Base-by-base conservation (phyloP, 64 coral and sea anemone species). In the Exaiptasia diaphana region DNA sequence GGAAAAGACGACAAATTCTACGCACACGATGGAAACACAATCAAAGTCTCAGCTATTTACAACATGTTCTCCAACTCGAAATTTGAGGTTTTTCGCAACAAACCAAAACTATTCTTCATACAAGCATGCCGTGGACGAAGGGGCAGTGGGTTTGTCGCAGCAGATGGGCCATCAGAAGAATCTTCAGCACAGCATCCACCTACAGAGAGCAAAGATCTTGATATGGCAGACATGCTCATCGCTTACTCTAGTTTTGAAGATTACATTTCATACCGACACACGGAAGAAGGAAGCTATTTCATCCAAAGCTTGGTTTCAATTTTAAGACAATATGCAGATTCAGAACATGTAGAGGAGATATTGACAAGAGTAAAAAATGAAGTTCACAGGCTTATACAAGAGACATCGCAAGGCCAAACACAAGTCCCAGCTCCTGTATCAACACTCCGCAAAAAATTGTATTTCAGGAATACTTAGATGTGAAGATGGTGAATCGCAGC, bases 81-180 rank as follows among this genome's bases (percentile, higher is more conserved):
- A 0, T 93, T 83, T 50, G 2, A 17, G 13, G 41, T 70, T 21
- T 40, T 93, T 17, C 29, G 7, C 18, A 83, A 78, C 5, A 93
- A 93, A 29, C 90, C 90, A 33, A 93, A 93, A 53, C 20, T 93
- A 22, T 76, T 93, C 26, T 61, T 93, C 17, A 32, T 93, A 18
- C 90, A 93, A 45, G 83, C 90, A 0, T 93, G 90, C 33, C 50
- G 90, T 29, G 90, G 90, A 8, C 12, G 17, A 1, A 44, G 29
- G 9, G 46, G 48, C 26, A 79, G 83, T 4, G 58, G 36, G 50
- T 78, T 78, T 38, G 58, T 78, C 2, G 75, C 45, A 52, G 15
- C 20, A 39, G 75, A 78, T 78, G 33, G 53, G 18, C 53, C 54
- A 0, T 7, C 5, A 5, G 21, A 13, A 10, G 13, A 12, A 6